phyloP scores from a whole-genome alignment of 2,113 vertebrate genomes.

The Phyllostomus hastatus region DNA sequence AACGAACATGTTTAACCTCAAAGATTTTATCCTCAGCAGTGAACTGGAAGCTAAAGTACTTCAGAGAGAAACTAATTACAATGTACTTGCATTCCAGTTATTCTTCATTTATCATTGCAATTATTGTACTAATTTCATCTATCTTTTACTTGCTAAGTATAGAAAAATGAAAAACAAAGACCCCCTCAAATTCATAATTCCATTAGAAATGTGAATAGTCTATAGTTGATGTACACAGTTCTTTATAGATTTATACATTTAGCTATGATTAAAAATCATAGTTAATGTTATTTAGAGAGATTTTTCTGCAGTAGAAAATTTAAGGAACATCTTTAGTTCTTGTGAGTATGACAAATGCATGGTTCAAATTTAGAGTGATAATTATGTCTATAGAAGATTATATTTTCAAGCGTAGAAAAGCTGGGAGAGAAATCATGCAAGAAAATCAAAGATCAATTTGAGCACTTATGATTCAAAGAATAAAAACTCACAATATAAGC shows the following conservation, averaged over 20 bases:
- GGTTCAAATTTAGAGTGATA: slow-evolving; percentile 61
- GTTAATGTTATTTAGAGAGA: background rate
- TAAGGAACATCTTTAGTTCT: background rate
- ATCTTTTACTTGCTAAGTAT: slow-evolving; percentile 35
- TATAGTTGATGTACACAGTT: background rate
- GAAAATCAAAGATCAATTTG: slow-evolving; percentile 70
- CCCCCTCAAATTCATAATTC: background rate
- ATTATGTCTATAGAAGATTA: slow-evolving; percentile 56
- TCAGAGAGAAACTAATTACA: slow-evolving; percentile 52
- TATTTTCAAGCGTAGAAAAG: slow-evolving; percentile 64
- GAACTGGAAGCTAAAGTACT: slow-evolving; percentile 43
- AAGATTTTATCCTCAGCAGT: slow-evolving; percentile 41
- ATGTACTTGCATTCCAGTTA: slow-evolving; percentile 62
- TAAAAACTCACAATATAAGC: slow-evolving; percentile 67
- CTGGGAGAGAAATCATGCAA: slow-evolving; percentile 67
- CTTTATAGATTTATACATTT: slow-evolving; percentile 22
- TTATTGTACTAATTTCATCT: background rate
- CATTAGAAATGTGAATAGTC: background rate
- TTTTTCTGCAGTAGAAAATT: slow-evolving; percentile 27
- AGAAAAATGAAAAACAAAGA: slow-evolving; percentile 51
- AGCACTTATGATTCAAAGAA: slow-evolving; percentile 53
- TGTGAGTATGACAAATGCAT: background rate
- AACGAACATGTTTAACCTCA: slow-evolving; percentile 49
- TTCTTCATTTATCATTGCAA: slow-evolving; percentile 41
- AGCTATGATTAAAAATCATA: background rate